Percentiles rank a stretch among this genome's conserved stretches.
phyloP scores from a whole-genome alignment of 2,888 invertebrate species.

The Argynnis bischoffii region DNA sequence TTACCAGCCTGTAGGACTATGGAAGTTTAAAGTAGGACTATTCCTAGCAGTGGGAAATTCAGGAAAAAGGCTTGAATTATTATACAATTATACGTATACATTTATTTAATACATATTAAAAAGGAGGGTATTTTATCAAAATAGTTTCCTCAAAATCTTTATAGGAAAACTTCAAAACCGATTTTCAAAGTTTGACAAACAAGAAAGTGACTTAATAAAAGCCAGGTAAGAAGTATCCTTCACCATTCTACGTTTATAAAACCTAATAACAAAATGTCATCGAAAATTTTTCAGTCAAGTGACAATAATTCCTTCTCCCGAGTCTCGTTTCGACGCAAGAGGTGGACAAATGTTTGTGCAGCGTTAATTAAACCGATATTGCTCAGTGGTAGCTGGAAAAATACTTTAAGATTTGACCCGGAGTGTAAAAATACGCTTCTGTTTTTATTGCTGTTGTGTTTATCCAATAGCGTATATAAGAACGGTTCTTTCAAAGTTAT shows the following conservation, averaged over 20 bases:
- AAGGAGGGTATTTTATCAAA: no score
- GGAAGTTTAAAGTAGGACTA: no score
- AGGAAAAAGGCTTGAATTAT: no score
- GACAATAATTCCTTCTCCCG: constrained; percentile 25
- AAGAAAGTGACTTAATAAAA: background rate
- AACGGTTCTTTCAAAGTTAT: background rate
- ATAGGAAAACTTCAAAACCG: no score
- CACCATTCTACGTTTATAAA: background rate
- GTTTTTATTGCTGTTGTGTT: constrained; percentile 23
- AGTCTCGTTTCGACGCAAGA: constrained; percentile 41
- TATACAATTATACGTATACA: no score
- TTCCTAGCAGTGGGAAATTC: no score
- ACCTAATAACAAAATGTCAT: constrained; percentile 5
- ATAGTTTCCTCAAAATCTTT: no score
- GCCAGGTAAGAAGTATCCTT: background rate
- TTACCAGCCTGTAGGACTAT: no score
- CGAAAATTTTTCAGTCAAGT: constrained; percentile 21
- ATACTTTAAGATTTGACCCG: constrained; percentile 29
- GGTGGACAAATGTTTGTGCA: constrained; percentile 58
- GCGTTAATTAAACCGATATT: constrained; percentile 66
- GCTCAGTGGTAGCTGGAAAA: constrained; percentile 40
- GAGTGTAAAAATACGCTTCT: constrained; percentile 18
- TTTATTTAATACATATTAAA: no score
- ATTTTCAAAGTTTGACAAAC: background rate
- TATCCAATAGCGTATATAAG: constrained; percentile 5